These are phyloP conservation scores for Nansenia antarctica DNA, from an alignment of 2,113 vertebrate species.

Conservation along the genomic window DNA sequence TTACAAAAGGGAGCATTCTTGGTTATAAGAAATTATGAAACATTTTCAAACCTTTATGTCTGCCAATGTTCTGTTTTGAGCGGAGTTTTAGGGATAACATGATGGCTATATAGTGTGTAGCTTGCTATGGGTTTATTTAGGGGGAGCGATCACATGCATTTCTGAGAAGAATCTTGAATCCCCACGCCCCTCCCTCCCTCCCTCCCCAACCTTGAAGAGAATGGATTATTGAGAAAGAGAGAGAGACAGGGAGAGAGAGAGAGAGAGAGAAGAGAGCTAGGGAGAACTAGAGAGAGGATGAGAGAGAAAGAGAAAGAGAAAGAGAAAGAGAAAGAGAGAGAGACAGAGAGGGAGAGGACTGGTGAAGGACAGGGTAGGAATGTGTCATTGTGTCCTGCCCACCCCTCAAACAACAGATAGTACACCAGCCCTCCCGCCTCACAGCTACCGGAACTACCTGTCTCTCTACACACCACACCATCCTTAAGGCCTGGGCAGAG, in stretches of 20 bases:
- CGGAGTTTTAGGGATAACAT: no score
- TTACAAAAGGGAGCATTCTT: no score
- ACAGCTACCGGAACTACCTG: background rate
- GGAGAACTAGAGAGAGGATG: background rate
- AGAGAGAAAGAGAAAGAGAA: conserved; percentile 5
- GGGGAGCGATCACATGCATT: conserved; percentile 16
- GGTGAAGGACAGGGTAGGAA: background rate
- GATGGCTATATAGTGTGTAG: no score
- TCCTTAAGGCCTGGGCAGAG: background rate
- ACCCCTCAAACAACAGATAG: background rate
- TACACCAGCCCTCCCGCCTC: background rate
- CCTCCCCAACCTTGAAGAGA: background rate
- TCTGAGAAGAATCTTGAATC: conserved; percentile 19
- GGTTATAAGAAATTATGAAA: no score
- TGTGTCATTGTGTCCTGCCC: background rate
- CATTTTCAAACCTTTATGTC: no score
- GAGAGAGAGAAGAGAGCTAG: background rate
- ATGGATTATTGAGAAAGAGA: conserved; percentile 7
- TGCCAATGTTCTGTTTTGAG: no score
- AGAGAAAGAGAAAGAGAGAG: conserved; percentile 13
- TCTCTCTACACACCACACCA: background rate
- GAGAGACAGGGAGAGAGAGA: background rate
- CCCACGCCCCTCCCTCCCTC: background rate
- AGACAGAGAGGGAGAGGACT: no score
- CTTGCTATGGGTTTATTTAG: conserved; percentile 9